Evolutionary conservation across 2,797 vertebrate species (phyloP).

Genomic region (Mus caroli): DNA sequence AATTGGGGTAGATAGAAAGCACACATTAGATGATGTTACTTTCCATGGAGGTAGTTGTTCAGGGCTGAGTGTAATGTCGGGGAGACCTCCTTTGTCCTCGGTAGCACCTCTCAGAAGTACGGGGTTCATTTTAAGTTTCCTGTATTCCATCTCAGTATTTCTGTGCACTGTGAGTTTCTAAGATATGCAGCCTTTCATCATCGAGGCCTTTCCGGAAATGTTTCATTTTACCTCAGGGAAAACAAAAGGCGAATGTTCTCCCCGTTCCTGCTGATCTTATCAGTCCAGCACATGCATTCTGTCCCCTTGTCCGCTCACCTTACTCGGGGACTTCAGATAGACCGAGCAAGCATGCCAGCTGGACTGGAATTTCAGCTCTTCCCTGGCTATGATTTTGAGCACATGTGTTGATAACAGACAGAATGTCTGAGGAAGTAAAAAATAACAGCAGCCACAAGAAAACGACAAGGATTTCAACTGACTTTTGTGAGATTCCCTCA

Average conservation of each 20-base stretch:
- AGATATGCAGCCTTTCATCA: conserved; percentile 14
- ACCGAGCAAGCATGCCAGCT: background rate
- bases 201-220: background rate
- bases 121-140: background rate
- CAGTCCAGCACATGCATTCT: background rate
- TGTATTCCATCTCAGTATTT: conserved; percentile 37
- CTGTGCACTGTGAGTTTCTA: background rate
- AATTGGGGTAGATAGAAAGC: background rate
- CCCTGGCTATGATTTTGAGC: background rate
- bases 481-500: background rate
- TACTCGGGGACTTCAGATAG: background rate
- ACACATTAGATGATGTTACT: background rate
- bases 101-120: background rate
- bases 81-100: background rate
- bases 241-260: conserved; percentile 42
- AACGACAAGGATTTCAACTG: background rate
- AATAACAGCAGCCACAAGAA: background rate
- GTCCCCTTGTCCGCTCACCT: background rate
- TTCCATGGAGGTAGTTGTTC: background rate
- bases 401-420: background rate
- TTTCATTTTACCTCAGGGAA: conserved; percentile 24
- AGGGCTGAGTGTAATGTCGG: background rate
- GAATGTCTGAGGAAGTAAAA: background rate
- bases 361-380: conserved; percentile 37
- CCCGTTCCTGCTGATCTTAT: conserved; percentile 15